Evolutionary conservation across 2,797 vertebrate species (phyloP), one percentile per base, ranked within the genome.

Genomic region (Menidia menidia): DNA sequence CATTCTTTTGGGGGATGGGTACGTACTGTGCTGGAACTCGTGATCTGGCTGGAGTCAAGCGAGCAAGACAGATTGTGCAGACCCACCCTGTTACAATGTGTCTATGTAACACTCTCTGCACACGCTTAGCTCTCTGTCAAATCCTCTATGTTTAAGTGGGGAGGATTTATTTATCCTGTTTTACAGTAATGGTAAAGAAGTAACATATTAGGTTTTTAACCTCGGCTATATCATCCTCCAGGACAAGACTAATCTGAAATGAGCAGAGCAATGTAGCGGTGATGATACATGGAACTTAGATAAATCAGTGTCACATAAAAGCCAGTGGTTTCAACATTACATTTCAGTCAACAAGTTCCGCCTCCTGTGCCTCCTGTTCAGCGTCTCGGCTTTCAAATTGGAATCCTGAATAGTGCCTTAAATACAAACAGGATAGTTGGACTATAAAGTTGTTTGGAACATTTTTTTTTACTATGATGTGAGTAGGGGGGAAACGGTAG

Each of bases 11-110:
- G 88, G 81, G 88, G 87, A 77, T 58, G 88, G 87, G 83, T 73
- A 32, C 7, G 45, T 89, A 85, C 87, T 86, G 83, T 87, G 86
- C 73, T 56, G 73, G 78, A 84, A 76, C 75, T 80, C 80, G 84
- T 90, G 87, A 92, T 75, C 78, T 68, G 77, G 76, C 84, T 72
- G 55, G 63, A 82, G 77, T 74, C 55, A 60, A 84, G 74, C 31
- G 25, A 72, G 61, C 74, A 73, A 73, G 31, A 68, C 64, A 72
- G 65, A 76, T 41, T 80, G 61, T 73, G 67, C 63, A 50, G 84
- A 84, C 80, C 66, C 81, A 71, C 87, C 82, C 75, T 81, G 50
- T 71, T 77, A 30, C 48, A 63, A 58, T 72, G 30, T 64, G 75
- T 59, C 69, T 56, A 45, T 69, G 50, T 48, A 52, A 60, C 59